Conservation (phyloP, 2,797 vertebrate genomes). For the Sebastes baramenuke region DNA sequence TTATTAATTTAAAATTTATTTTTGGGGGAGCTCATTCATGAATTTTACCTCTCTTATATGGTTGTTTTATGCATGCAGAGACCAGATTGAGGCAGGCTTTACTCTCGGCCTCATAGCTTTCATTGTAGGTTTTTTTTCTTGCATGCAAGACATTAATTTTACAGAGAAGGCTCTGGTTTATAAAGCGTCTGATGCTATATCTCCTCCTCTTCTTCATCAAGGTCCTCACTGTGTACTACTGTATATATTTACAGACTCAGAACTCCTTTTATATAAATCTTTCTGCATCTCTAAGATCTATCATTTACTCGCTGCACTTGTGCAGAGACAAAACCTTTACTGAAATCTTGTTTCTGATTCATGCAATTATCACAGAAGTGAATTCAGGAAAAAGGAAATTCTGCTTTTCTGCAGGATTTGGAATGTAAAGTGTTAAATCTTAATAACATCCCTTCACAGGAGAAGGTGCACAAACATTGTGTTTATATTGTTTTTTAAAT, state of each 20-base stretch:
- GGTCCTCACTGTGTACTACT: neutral
- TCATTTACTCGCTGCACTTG: neutral
- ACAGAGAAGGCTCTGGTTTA: neutral
- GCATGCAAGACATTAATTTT: neutral
- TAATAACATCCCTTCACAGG: neutral
- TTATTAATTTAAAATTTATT: too few relatives aligned
- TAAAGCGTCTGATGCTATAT: neutral
- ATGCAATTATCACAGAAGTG: neutral
- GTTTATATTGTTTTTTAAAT: neutral
- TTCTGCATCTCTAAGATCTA: neutral
- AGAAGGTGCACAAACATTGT: neutral
- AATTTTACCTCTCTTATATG: neutral
- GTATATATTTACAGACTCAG: neutral
- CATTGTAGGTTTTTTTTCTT: too few relatives aligned
- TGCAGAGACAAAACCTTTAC: neutral
- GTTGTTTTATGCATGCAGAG: neutral
- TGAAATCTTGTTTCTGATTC: neutral
- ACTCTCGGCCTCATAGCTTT: neutral
- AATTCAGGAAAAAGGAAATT: neutral
- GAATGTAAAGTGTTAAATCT: neutral
- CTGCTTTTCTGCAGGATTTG: neutral
- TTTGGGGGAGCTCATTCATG: accelerated
- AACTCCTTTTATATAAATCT: neutral
- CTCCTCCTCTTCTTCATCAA: neutral
- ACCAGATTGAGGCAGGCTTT: neutral